phyloP scores from a whole-genome alignment of 92 coral and sea anemone species.

The Chrysogorgia sp. region DNA sequence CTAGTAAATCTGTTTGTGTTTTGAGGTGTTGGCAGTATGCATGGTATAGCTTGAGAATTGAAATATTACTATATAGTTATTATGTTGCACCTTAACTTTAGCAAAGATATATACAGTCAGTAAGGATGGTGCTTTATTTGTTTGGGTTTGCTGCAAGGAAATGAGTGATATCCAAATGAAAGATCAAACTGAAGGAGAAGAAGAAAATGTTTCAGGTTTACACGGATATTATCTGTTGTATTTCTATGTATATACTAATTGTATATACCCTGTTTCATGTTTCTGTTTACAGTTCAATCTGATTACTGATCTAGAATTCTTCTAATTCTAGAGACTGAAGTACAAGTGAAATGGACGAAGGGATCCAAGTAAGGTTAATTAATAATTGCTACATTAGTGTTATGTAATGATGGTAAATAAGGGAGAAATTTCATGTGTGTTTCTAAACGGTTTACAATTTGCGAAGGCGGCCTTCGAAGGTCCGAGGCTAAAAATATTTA shows the following conservation, averaged over 20 bases:
- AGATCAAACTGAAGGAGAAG: constrained; percentile 41
- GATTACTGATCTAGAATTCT: too few relatives aligned
- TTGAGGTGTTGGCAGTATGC: too few relatives aligned
- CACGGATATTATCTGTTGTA: background rate
- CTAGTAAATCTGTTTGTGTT: too few relatives aligned
- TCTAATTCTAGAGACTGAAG: constrained; percentile 54
- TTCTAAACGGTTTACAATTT: too few relatives aligned
- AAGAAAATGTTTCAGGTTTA: constrained; percentile 24
- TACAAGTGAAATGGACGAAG: constrained; percentile 59
- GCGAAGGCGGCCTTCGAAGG: too few relatives aligned
- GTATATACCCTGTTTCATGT: too few relatives aligned
- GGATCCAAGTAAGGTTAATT: constrained; percentile 60
- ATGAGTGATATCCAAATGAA: constrained; percentile 59
- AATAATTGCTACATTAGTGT: background rate
- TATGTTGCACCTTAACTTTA: background rate
- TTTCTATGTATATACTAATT: background rate
- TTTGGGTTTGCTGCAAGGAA: constrained; percentile 70
- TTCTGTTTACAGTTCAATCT: too few relatives aligned
- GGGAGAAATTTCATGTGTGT: too few relatives aligned
- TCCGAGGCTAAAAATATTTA: too few relatives aligned
- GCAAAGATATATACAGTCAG: constrained; percentile 82
- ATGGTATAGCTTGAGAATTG: background rate
- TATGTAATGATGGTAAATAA: too few relatives aligned
- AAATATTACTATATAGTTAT: background rate
- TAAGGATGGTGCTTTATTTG: constrained; percentile 79